Evolutionary conservation across 2,797 vertebrate genomes (phyloP), one percentile per base, ranked within the genome.

Genomic region (Enteromius unitaeniatus): DNA sequence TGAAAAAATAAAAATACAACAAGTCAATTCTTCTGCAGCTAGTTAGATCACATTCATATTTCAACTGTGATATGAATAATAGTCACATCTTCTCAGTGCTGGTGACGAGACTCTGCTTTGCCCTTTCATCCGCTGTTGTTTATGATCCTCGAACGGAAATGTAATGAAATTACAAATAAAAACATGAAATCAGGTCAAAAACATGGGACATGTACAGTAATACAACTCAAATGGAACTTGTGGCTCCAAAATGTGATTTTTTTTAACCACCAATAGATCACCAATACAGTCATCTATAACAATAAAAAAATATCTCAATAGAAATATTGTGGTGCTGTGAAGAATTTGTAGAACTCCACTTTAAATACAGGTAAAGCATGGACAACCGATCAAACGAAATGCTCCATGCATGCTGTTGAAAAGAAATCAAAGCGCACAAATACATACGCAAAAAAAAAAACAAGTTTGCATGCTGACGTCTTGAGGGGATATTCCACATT

Each of bases 11-110:
- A 42, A 40, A 53, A n/a, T 31, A 53, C 14, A n/a, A 1, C 9
- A 6, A 26, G 4, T 28, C 3, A 7, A 17, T 8, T 21, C 47
- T 79, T 80, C 37, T 23, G 80, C 37, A 37, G 21, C 45, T 51
- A 14, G 51, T 60, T 45, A n/a, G 15, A 23, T 74, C 28, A 51
- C 69, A 75, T 74, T 82, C 70, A 65, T 73, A 23, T 89, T 84
- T 90, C 81, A 85, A 90, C 82, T 76, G 13, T 72, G 90, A 92
- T 91, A 89, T 92, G 91, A 92, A 92, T 88, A 93, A 90, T 90
- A 87, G 76, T 79, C 80, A 81, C 21, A 26, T 49, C 11, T 17
- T 60, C 19, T 81, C 89, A 91, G 89, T 94, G 94, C 94, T 95
- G 93, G 94, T 94, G 93, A 87, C 91, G 88, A 86, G 90, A 89